Conservation (phyloP, 2,888 invertebrate genomes). For the Sepiola atlantica region DNA sequence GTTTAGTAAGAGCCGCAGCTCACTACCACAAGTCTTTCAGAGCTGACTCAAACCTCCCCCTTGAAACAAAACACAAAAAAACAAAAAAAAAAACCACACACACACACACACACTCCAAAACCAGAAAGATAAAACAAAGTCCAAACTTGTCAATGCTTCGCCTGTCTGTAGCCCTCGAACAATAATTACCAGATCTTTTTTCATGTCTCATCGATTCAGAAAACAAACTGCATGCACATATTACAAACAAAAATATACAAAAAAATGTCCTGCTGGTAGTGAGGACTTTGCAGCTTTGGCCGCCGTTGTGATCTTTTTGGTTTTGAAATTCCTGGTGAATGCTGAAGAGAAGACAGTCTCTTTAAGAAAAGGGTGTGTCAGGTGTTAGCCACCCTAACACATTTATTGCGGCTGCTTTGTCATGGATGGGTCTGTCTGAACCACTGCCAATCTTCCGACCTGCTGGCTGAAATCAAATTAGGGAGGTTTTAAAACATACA, state of each 20-base stretch:
- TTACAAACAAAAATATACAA: not conserved
- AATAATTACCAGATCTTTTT: not conserved
- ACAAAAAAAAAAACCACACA: not conserved
- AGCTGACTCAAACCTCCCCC: not conserved
- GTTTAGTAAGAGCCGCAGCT: constrained; percentile 35
- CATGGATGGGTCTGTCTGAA: not conserved
- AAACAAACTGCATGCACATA: not conserved
- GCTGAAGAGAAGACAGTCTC: not conserved
- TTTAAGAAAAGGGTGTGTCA: not conserved
- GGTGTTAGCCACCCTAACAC: not conserved
- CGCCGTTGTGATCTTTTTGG: not conserved
- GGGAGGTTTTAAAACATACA: not conserved
- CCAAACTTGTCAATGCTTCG: not conserved
- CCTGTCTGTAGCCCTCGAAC: not conserved
- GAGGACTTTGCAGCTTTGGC: constrained; percentile 24
- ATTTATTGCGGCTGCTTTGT: not conserved
- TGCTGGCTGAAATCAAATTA: not conserved
- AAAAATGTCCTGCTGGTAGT: not conserved
- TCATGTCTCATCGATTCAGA: not conserved
- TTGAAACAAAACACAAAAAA: not conserved
- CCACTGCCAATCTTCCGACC: not conserved
- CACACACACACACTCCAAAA: no score
- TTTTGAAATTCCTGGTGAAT: not conserved
- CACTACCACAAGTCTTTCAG: constrained; percentile 47
- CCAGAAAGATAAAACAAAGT: not conserved